Evolutionary conservation across 2,113 vertebrate genomes (phyloP).

Genomic region (Paedocypris sp.): DNA sequence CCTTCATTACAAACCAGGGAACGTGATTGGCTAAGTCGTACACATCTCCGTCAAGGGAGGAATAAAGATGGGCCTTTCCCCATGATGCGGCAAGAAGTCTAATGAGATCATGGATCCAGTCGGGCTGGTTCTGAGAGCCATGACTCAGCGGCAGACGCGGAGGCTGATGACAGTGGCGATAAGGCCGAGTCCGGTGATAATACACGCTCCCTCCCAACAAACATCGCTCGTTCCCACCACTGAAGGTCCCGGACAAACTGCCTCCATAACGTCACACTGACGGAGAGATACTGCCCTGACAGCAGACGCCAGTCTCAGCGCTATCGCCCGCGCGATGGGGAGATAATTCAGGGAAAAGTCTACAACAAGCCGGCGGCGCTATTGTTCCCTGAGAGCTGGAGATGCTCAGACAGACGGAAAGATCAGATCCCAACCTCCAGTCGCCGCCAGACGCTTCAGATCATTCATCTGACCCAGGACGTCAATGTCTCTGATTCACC

Average conservation of each 20-base stretch:
- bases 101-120: too few relatives aligned
- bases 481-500: too few relatives aligned
- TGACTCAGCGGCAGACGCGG: slow-evolving; percentile 47
- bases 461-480: too few relatives aligned
- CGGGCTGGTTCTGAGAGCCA: too few relatives aligned
- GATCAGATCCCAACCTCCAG: slow-evolving; percentile 25
- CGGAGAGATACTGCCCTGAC: slow-evolving; percentile 36
- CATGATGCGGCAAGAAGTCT: too few relatives aligned
- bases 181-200: slow-evolving; percentile 44
- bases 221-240: slow-evolving; percentile 55
- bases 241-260: slow-evolving; percentile 38
- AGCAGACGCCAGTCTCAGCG: slow-evolving; percentile 40
- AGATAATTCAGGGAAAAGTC: slow-evolving; percentile 38
- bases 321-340: slow-evolving; percentile 54
- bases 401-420: slow-evolving; percentile 21
- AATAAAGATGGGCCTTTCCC: too few relatives aligned
- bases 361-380: slow-evolving; percentile 16
- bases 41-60: too few relatives aligned
- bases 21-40: too few relatives aligned
- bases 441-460: too few relatives aligned
- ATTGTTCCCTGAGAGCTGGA: slow-evolving; percentile 41
- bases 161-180: slow-evolving; percentile 49
- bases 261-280: slow-evolving; percentile 46
- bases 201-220: slow-evolving; percentile 50
- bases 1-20: too few relatives aligned